Evolutionary conservation across 2,797 vertebrate genomes (phyloP).

Genomic region (Discoglossus pictus): DNA sequence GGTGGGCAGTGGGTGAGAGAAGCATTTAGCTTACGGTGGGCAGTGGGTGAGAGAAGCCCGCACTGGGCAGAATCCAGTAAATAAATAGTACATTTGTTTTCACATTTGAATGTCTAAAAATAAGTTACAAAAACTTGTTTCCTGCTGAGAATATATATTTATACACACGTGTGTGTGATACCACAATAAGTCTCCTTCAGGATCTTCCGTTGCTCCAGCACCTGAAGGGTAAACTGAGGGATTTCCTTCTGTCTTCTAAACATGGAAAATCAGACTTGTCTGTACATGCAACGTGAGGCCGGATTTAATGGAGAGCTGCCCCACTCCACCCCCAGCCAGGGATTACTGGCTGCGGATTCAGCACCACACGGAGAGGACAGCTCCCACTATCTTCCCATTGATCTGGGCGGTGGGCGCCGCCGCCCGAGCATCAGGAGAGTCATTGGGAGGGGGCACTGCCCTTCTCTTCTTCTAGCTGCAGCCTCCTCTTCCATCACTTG

Average conservation of each 20-base stretch:
- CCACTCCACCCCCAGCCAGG: background rate
- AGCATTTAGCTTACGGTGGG: too few species aligned
- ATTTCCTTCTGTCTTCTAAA: constrained; percentile 46
- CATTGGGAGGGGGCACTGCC: background rate
- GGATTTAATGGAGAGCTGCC: constrained; percentile 37
- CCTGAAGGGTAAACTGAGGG: constrained; percentile 35
- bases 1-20: too few species aligned
- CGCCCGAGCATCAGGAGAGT: background rate
- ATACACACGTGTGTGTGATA: too few species aligned
- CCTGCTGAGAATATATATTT: too few species aligned
- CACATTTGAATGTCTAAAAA: too few species aligned
- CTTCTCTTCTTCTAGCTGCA: too few species aligned
- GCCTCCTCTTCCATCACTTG: constrained; percentile 4
- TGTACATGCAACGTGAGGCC: constrained; percentile 48
- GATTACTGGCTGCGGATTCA: constrained; percentile 39
- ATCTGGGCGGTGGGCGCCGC: background rate
- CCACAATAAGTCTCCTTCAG: too few species aligned
- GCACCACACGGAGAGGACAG: constrained; percentile 51
- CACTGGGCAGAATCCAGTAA: too few species aligned
- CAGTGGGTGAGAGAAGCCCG: too few species aligned
- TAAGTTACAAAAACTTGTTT: too few species aligned
- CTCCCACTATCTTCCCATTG: constrained; percentile 41
- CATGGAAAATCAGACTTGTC: constrained; percentile 45
- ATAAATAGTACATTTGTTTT: too few species aligned
- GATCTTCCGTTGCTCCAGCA: too few species aligned